Percentiles rank a stretch among this genome's conserved stretches.
Conservation (phyloP, 2,113 vertebrate genomes). For the Oncorhynchus kisutch region DNA sequence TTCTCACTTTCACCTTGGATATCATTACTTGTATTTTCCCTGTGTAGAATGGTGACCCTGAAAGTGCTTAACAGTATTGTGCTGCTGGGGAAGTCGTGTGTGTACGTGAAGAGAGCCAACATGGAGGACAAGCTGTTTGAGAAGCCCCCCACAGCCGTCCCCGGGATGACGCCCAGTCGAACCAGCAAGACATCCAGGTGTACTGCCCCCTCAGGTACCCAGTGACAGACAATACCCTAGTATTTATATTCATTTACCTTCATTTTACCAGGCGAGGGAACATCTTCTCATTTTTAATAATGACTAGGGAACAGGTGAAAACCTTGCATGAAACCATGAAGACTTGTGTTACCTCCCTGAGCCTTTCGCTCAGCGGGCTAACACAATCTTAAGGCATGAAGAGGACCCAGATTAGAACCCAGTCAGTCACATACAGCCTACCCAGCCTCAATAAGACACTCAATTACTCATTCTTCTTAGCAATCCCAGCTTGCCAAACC, state of each 20-base stretch:
- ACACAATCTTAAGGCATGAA: too few species aligned
- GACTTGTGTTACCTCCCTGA: background rate
- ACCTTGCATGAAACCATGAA: too few species aligned
- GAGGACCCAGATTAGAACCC: too few species aligned
- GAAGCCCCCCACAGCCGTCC: conserved; percentile 60
- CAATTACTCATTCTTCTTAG: background rate
- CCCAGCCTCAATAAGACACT: too few species aligned
- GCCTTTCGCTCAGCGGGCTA: background rate
- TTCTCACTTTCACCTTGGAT: background rate
- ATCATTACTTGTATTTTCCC: background rate
- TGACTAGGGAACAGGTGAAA: too few species aligned
- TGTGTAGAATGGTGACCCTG: conserved; percentile 85
- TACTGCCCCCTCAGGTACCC: conserved; percentile 75
- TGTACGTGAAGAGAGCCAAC: conserved; percentile 93
- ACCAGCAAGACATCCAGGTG: conserved; percentile 66
- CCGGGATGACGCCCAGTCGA: conserved; percentile 69
- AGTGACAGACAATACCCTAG: background rate
- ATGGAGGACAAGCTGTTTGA: conserved; percentile 94
- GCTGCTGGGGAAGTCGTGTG: conserved; percentile 94
- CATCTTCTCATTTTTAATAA: too few species aligned
- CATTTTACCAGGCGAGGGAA: background rate
- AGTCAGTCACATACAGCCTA: too few species aligned
- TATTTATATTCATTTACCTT: background rate
- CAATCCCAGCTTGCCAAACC: background rate
- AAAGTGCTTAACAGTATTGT: conserved; percentile 96